phyloP scores from a whole-genome alignment of 2,113 vertebrate species.

The Pseudorectes ferrugineus region DNA sequence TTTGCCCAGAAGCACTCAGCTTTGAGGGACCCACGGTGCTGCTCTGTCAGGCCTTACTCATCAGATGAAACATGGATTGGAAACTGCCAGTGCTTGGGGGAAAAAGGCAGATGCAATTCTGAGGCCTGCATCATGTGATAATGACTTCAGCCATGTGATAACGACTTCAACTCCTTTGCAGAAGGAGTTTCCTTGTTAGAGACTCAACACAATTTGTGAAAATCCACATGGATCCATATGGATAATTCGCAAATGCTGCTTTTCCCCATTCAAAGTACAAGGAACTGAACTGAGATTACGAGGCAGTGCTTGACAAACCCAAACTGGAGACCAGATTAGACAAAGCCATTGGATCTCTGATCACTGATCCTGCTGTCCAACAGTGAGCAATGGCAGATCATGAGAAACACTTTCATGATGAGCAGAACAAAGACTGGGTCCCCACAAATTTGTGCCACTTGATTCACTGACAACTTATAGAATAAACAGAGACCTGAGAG shows the following conservation, averaged over 20 bases:
- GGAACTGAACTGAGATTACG: neutral
- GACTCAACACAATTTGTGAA: neutral
- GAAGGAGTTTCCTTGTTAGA: neutral
- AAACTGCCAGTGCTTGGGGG: neutral
- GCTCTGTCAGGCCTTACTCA: neutral
- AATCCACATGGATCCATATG: fast-evolving
- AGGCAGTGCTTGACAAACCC: neutral
- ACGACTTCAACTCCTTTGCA: neutral
- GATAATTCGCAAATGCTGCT: neutral
- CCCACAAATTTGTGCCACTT: neutral
- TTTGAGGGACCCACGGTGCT: neutral
- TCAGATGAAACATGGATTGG: neutral
- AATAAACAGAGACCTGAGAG: neutral
- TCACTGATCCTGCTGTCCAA: neutral
- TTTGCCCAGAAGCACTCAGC: neutral
- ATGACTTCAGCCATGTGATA: neutral
- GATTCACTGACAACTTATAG: neutral
- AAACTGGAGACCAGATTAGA: neutral
- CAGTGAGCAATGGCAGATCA: neutral
- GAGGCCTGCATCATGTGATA: neutral
- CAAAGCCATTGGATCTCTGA: neutral
- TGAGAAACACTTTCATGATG: neutral
- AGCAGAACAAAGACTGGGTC: neutral
- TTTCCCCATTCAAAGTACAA: neutral
- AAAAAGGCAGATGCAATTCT: neutral